Evolutionary conservation across 1,140 invertebrate species (phyloP).

Genomic region (Vanessa tameamea): DNA sequence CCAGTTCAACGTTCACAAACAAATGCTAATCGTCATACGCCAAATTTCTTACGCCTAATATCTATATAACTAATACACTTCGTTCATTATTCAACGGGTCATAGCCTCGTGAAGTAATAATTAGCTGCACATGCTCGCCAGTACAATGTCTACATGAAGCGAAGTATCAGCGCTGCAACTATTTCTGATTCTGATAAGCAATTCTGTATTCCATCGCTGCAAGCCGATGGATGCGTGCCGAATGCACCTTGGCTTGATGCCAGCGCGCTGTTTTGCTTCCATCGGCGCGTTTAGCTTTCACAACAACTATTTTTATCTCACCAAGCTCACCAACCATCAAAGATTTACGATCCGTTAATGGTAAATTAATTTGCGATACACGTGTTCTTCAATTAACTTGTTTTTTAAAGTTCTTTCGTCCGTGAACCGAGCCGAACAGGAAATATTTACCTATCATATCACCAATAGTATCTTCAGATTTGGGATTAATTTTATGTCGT

Average conservation of each 20-base stretch:
- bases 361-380: conserved; percentile 51
- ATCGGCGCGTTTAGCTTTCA: conserved; percentile 39
- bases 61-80: conserved; percentile 9
- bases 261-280: conserved; percentile 45
- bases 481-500: not conserved
- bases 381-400: conserved; percentile 37
- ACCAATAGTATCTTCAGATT: not conserved
- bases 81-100: conserved; percentile 33
- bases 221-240: conserved; percentile 25
- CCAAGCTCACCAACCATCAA: conserved; percentile 28
- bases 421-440: not conserved
- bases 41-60: conserved; percentile 13
- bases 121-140: conserved; percentile 31
- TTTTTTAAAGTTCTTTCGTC: conserved; percentile 5
- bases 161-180: conserved; percentile 13
- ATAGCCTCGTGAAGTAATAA: conserved; percentile 33
- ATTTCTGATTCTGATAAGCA: not conserved
- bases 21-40: conserved; percentile 9
- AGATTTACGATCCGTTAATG: conserved; percentile 50
- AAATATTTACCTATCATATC: not conserved
- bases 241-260: conserved; percentile 39
- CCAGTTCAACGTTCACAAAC: conserved; percentile 11
- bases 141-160: not conserved
- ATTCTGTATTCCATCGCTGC: conserved; percentile 17
- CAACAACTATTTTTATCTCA: conserved; percentile 50